phyloP scores from a whole-genome alignment of 1,140 invertebrate species.

The Caenorhabditis brenneri region DNA sequence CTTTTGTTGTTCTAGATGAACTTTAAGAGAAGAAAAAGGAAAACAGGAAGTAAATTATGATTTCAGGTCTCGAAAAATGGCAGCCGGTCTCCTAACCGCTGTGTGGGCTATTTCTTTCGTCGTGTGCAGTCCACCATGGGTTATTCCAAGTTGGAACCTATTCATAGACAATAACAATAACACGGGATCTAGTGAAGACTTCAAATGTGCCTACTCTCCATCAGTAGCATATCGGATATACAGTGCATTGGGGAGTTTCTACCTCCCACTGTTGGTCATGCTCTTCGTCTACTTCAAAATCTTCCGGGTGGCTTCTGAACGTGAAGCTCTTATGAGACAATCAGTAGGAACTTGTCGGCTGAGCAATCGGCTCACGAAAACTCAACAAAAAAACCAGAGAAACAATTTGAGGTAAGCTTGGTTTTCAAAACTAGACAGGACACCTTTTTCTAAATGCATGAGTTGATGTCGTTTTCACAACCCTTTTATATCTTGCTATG shows the following conservation, averaged over 20 bases:
- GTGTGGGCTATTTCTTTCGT: conserved; percentile 65
- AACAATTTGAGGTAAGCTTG: conserved; percentile 58
- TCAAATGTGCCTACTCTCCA: conserved; percentile 66
- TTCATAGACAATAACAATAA: conserved; percentile 52
- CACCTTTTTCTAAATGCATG: conserved; percentile 10
- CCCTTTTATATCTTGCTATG: background rate
- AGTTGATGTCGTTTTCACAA: background rate
- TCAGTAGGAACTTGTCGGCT: conserved; percentile 68
- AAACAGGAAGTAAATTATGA: conserved; percentile 34
- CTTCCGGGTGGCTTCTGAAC: conserved; percentile 70
- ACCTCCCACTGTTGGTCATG: conserved; percentile 70
- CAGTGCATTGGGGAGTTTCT: conserved; percentile 68
- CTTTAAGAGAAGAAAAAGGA: conserved; percentile 16
- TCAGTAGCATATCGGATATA: conserved; percentile 70
- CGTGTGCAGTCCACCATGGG: conserved; percentile 69
- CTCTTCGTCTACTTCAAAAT: conserved; percentile 71
- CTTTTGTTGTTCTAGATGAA: conserved; percentile 31
- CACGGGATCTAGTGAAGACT: conserved; percentile 45
- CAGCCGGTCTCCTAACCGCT: conserved; percentile 62
- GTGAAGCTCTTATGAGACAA: conserved; percentile 68
- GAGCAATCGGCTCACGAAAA: conserved; percentile 68
- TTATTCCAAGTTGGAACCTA: conserved; percentile 64
- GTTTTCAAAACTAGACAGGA: conserved; percentile 45
- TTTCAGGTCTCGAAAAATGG: conserved; percentile 67
- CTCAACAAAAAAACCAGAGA: conserved; percentile 59